Evolutionary conservation across 2,113 vertebrate species (phyloP), one percentile per base, ranked within the genome.

Genomic region (Lanius ludovicianus): DNA sequence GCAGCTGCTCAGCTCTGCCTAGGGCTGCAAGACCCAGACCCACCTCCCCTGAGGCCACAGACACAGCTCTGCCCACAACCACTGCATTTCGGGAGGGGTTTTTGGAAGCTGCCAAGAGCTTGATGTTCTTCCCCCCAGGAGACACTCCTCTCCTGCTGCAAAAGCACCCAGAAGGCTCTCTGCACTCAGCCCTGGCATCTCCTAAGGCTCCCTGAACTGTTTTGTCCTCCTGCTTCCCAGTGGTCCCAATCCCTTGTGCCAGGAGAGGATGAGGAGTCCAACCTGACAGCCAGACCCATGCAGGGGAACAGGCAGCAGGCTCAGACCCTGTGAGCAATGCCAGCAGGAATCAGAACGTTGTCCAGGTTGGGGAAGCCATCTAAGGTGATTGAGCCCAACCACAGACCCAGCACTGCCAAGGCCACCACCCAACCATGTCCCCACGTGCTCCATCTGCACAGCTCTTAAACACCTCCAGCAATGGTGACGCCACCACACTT

Each of bases 311-410:
- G 2, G 8, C 2, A 4, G 28, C 31, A 74, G 52, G 27, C 49
- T 63, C 68, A 1, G 53, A 6, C 6, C 31, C 31, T 8, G 4
- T 0, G 3, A 52, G 67, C 25, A 27, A 6, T 0, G 3, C 41
- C 2, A 5, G 28, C 42, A 75, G 52, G 18, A 91, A 25, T 4
- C 52, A 28, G 3, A 16, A 2, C 8, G n/a, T 12, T 2, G 7
- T 10, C 27, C 24, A 11, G 33, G 30, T 1, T 74, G 39, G 60
- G 62, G n/a, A 46, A 74, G 23, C 19, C 31, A 52, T 14, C 60
- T 8, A 1, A 39, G 52, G 25, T 7, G 68, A 50, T 1, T 3
- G 2, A 65, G 27, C 17, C 30, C 50, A 27, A 2, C 31, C 50
- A 15, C 10, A 5, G 19, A 50, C 27, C 37, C 37, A 73, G 42